These are phyloP conservation scores for Orchestes rusci DNA, from an alignment of 2,888 invertebrate genomes.

Conservation along the genomic window DNA sequence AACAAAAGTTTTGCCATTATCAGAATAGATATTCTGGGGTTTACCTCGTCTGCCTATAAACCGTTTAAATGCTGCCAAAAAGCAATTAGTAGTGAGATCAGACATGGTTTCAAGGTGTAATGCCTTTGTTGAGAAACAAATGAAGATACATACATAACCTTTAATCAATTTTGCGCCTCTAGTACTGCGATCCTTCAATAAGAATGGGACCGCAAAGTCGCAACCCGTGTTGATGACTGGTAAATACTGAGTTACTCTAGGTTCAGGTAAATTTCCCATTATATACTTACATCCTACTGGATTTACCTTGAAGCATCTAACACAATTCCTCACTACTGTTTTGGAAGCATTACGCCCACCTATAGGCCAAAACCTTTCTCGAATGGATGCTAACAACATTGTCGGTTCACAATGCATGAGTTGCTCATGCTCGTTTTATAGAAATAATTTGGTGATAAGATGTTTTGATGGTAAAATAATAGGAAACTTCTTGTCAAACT, in stretches of 20 bases:
- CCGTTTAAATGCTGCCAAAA: background rate
- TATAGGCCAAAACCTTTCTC: constrained; percentile 1
- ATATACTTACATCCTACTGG: background rate
- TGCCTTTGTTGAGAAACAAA: constrained; percentile 24
- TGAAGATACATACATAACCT: constrained; percentile 20
- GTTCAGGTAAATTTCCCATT: background rate
- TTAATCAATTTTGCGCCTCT: background rate
- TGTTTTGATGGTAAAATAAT: background rate
- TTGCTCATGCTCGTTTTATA: background rate
- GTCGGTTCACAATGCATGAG: background rate
- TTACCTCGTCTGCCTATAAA: background rate
- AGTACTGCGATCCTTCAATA: background rate
- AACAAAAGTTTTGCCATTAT: background rate
- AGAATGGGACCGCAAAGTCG: background rate
- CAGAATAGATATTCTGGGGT: background rate
- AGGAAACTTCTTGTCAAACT: background rate
- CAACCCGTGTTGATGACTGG: background rate
- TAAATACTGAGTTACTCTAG: background rate
- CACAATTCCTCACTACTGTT: background rate
- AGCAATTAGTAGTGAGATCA: background rate
- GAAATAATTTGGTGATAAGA: background rate
- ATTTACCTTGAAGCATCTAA: background rate
- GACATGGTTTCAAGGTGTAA: background rate
- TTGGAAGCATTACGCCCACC: background rate
- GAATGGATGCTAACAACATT: background rate